phyloP scores from a whole-genome alignment of 1,140 invertebrate species.

The Penaeus vannamei region DNA sequence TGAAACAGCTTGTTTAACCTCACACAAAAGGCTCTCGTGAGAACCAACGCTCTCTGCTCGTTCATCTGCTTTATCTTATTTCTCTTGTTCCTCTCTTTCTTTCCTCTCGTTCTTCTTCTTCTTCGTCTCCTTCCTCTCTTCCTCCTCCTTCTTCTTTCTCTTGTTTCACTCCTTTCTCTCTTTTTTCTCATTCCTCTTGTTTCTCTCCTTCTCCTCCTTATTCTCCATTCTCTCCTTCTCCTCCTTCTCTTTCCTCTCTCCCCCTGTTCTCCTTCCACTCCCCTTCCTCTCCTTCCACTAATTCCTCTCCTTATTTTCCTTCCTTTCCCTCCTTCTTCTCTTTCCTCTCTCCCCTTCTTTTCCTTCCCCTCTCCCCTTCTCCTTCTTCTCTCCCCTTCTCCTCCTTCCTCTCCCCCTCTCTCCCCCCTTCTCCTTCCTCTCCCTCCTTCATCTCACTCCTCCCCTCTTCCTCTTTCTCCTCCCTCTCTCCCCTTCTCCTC shows the following conservation, averaged over 20 bases:
- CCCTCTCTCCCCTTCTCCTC: background rate
- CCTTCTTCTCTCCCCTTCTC: accelerated
- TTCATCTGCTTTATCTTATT: background rate
- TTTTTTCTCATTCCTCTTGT: background rate
- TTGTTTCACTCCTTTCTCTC: no score
- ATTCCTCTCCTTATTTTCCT: background rate
- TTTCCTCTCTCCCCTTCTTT: no score
- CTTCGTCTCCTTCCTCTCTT: no score
- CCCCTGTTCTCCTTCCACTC: background rate
- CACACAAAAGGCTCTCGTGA: no score
- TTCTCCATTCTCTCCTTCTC: background rate
- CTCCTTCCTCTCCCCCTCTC: no score
- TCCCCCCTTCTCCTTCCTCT: background rate
- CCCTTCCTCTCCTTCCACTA: background rate
- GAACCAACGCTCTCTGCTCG: no score
- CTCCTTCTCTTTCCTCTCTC: no score
- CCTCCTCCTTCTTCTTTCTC: no score
- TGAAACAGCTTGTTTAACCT: no score
- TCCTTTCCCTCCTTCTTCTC: constrained; percentile 20
- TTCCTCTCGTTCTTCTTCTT: constrained; percentile 4
- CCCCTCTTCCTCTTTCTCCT: background rate
- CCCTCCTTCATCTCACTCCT: background rate
- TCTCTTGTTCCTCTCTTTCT: background rate
- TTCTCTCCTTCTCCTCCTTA: background rate
- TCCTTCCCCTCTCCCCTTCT: no score